phyloP scores from a whole-genome alignment of 2,797 vertebrate species.

The Xenentodon cancila region DNA sequence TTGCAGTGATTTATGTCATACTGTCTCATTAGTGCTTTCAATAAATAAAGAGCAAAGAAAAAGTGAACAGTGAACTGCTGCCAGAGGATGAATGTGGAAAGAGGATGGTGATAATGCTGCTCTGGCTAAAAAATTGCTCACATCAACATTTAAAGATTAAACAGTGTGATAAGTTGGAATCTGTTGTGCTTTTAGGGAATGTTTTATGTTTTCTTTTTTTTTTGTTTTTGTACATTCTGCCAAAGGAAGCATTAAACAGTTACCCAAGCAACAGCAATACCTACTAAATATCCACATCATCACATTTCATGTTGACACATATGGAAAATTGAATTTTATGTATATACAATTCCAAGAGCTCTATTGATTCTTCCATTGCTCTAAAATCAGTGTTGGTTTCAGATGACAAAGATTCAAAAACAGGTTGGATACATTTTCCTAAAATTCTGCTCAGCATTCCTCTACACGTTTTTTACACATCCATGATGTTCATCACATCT shows the following conservation, averaged over 20 bases:
- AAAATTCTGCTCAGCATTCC: background rate
- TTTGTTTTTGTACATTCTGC: constrained; percentile 17
- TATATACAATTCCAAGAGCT: background rate
- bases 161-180: constrained; percentile 17
- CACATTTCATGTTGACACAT: constrained; percentile 26
- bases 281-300: constrained; percentile 22
- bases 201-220: background rate
- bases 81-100: constrained; percentile 10
- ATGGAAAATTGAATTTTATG: constrained; percentile 4
- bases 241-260: constrained; percentile 20
- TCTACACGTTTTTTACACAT: background rate
- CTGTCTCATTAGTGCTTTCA: no score
- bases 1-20: no score
- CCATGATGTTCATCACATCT: no score
- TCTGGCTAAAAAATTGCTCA: constrained; percentile 26
- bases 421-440: background rate
- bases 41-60: constrained; percentile 5
- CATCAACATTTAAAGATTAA: constrained; percentile 35
- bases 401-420: background rate
- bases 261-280: constrained; percentile 18
- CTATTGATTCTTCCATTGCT: background rate
- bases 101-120: constrained; percentile 21
- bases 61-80: constrained; percentile 1
- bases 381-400: background rate
- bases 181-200: constrained; percentile 16